phyloP scores from a whole-genome alignment of 2,797 vertebrate genomes.

The Microctenopoma lineatum region DNA sequence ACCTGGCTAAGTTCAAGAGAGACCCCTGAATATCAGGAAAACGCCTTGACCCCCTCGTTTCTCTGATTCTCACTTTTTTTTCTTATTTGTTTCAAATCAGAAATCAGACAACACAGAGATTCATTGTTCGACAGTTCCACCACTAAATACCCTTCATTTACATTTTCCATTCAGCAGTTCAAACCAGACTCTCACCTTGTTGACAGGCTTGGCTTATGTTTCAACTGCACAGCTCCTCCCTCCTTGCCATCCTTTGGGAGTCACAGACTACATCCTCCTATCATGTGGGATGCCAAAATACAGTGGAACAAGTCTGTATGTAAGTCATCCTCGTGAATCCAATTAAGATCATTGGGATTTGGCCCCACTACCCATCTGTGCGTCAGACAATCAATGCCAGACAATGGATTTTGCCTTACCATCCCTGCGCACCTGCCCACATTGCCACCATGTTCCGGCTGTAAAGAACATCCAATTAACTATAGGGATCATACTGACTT shows the following conservation, averaged over 20 bases:
- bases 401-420: constrained; percentile 65
- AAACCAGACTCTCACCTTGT: constrained; percentile 13
- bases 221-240: constrained; percentile 31
- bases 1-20: constrained; percentile 65
- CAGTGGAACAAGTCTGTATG: constrained; percentile 38
- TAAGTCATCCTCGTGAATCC: constrained; percentile 65
- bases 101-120: constrained; percentile 34
- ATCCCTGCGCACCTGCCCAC: constrained; percentile 61
- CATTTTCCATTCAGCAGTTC: constrained; percentile 9
- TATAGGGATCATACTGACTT: constrained; percentile 56
- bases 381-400: constrained; percentile 65
- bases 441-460: constrained; percentile 36
- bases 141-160: not conserved
- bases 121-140: constrained; percentile 16
- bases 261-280: constrained; percentile 28
- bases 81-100: not conserved
- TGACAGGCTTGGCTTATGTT: constrained; percentile 20
- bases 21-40: constrained; percentile 57
- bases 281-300: constrained; percentile 49
- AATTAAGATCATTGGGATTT: constrained; percentile 74
- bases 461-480: constrained; percentile 72
- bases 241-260: constrained; percentile 38
- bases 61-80: constrained; percentile 1
- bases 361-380: constrained; percentile 47
- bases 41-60: constrained; percentile 57